phyloP scores from a whole-genome alignment of 1,140 invertebrate genomes.

The Sarcophaga bullata region DNA sequence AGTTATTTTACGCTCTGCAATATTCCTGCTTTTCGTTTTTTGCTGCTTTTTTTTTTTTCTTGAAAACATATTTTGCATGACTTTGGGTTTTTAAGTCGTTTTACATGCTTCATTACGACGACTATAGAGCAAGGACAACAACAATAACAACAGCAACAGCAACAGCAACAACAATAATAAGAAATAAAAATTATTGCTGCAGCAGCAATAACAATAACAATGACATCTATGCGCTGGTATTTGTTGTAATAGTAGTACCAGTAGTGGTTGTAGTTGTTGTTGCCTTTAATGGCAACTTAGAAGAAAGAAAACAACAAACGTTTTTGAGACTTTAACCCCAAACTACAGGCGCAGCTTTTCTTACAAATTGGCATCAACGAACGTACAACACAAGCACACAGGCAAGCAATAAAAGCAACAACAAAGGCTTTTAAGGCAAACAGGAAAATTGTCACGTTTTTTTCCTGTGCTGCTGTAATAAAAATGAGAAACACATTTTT shows the following conservation, averaged over 20 bases:
- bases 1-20: neutral
- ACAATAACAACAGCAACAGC: neutral
- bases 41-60: neutral
- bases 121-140: neutral
- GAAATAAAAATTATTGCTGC: neutral
- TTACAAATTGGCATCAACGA: slow-evolving; percentile 34
- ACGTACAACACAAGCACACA: neutral
- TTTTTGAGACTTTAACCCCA: slow-evolving; percentile 19
- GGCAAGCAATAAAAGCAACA: neutral
- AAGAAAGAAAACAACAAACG: neutral
- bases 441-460: slow-evolving; percentile 32
- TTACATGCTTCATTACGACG: slow-evolving; percentile 36
- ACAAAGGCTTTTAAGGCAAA: neutral
- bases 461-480: too few relatives aligned
- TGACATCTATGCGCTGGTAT: too few relatives aligned
- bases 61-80: slow-evolving; percentile 35
- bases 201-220: neutral
- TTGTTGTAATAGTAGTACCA: neutral
- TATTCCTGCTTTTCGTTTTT: neutral
- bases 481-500: too few relatives aligned
- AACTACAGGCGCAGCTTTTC: neutral
- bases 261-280: neutral
- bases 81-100: slow-evolving; percentile 34
- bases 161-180: neutral
- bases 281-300: slow-evolving; percentile 8